Evolutionary conservation across 1,140 invertebrate genomes (phyloP), one percentile per base, ranked within the genome.

Genomic region (Drosophila nasuta): DNA sequence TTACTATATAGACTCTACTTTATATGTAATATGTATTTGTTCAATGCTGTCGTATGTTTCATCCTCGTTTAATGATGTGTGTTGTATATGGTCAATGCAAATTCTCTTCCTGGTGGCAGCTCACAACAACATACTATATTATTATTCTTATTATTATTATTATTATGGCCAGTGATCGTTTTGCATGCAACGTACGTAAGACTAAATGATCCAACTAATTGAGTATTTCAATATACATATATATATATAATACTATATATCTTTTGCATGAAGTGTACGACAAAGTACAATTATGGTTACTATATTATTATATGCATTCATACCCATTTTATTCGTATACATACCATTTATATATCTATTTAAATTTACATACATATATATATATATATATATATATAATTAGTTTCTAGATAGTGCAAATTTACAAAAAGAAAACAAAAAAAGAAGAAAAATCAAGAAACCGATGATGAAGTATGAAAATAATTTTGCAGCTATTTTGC

Each of bases 211-310:
- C 38, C 5, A 49, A 70, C 5, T 45, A 45, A 38, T 33, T 35
- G 45, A 48, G 46, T 62, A 28, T 58, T 28, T 25, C 20, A 25
- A 25, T 25, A 25, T 25, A 25, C 20, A 25, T 4, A 3, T 20
- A 15, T 25, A 25, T 25, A 25, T 25, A 25, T 25, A 20, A 20
- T 20, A 20, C 20, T 25, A 25, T 43, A 41, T 4, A 8, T 41
- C 20, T 41, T 43, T 4, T 58, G 48, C 59, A 71, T 71, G 54
- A 51, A 75, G 48, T 73, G 54, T 79, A 67, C 58, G 69, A 77
- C 30, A 60, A 49, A 35, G 49, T 38, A 69, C 15, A 59, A 41
- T 30, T 43, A 68, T 75, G 60, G 59, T 75, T 62, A 57, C 60
- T 67, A 45, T 65, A 54, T 75, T 62, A 57, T 56, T 67, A 45